Evolutionary conservation across 1,140 invertebrate species (phyloP), one percentile per base, ranked within the genome.

Genomic region (Rhyzopertha dominica): DNA sequence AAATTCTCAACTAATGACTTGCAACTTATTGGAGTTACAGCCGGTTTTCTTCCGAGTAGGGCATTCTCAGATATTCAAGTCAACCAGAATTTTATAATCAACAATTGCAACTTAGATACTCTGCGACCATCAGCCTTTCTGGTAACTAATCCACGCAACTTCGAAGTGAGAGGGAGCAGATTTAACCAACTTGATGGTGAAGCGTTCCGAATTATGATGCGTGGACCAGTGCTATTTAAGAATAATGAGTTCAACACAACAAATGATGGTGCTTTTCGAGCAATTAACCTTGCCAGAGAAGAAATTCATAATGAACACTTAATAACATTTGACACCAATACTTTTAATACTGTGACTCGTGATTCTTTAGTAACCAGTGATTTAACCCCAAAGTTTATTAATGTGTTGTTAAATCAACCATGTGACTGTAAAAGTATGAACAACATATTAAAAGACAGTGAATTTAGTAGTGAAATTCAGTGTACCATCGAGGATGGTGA

Each of bases 11-110:
- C 82, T 0, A 70, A 75, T 20, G 77, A 77, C 47, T 69, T 87
- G 50, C 65, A 76, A 20, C 69, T 86, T 19, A 70, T 72, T 1
- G 65, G 68, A 44, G 67, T 69, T 12, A 63, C 58, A 3, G 72
- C 84, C 23, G 59, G 69, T 2, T 59, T 62, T 20, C 44, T 83
- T 28, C 83, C 84, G 1, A 86, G 83, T 40, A 74, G 82, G 28
- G 76, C 79, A 34, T 74, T 88, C 61, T 83, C 82, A 28, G 84
- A 87, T 39, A 66, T 89, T 23, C 79, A 80, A 47, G 78, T 89
- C 8, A 71, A 72, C 28, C 68, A 81, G 30, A 73, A 77, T 35
- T 78, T 87, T 23, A 68, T 74, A 12, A 75, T 88, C 51, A 73
- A 77, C 26, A 79, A 79, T 56, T 82, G 79, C 59, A 56, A 61